Evolutionary conservation across 1,140 invertebrate genomes (phyloP), one percentile per base, ranked within the genome.

Genomic region (Brachionus asplanchnoidis): DNA sequence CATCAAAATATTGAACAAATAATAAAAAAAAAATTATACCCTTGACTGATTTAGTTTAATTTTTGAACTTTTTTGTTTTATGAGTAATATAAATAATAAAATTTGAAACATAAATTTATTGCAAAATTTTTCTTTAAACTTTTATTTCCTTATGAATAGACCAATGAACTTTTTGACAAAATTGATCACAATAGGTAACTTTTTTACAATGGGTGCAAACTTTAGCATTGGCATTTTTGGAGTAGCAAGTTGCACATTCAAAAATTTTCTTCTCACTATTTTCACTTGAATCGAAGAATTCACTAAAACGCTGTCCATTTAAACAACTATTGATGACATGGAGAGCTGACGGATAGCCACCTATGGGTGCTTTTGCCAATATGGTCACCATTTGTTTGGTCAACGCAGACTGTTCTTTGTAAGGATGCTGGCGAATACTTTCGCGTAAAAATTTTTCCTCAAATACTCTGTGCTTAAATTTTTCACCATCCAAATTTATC

Each of bases 101-200:
- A n/a, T n/a, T n/a, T n/a, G n/a, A n/a, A n/a, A n/a, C n/a, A n/a
- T n/a, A n/a, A n/a, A n/a, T n/a, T n/a, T 28, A 28, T 28, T 28
- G 26, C 1, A 28, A 28, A 36, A 36, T 36, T 36, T 36, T 36
- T 6, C 0, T 6, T 36, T 36, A 36, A 36, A 36, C 32, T 36
- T 36, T 36, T 36, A 36, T 89, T 88, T 96, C 97, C 90, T 99
- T 99, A 89, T 99, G 97, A 86, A 95, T 93, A 86, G 94, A 94
- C 97, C 97, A 99, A 90, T 99, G 96, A 7, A 97, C 89, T 86
- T 95, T 93, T 89, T 99, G 97, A 89, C 97, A 99, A 86, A 94
- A 93, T 85, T 94, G 91, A 88, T 97, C 94, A 90, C 97, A 99
- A 88, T 99, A 99, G 86, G 94, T 92, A 12, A 95, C 95, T 82